Percentiles rank a stretch among this genome's conserved stretches.
These are phyloP conservation scores for Glaucomys volans DNA, from an alignment of 2,113 vertebrate species.

Conservation along the genomic window DNA sequence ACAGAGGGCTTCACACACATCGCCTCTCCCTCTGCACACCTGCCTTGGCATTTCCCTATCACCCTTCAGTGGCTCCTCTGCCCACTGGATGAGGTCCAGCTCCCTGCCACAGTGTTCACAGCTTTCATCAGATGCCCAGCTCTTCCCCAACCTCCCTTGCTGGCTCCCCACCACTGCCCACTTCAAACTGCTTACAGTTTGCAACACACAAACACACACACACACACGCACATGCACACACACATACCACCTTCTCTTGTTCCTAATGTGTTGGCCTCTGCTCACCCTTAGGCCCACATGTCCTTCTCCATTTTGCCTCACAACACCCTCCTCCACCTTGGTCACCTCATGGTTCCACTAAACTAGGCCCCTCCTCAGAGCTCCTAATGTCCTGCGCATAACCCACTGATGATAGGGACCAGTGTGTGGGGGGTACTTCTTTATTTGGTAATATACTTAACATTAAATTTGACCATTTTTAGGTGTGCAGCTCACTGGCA, in stretches of 20 bases:
- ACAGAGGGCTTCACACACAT: background rate
- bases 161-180: background rate
- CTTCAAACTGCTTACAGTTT: background rate
- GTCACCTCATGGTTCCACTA: background rate
- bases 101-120: background rate
- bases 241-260: background rate
- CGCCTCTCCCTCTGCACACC: background rate
- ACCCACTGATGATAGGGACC: background rate
- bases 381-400: background rate
- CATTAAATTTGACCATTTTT: background rate
- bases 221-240: too few relatives aligned
- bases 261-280: background rate
- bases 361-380: background rate
- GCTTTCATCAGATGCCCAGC: rapidly evolving
- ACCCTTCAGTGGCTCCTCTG: background rate
- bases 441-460: too few relatives aligned
- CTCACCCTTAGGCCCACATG: background rate
- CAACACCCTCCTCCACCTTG: background rate
- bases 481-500: rapidly evolving
- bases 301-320: too few relatives aligned
- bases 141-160: rapidly evolving
- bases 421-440: background rate
- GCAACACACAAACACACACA: too few relatives aligned
- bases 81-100: background rate
- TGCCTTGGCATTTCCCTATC: rapidly evolving